These are phyloP conservation scores for Melanotaenia trifasciata DNA, from an alignment of 2,797 vertebrate genomes.

Conservation along the genomic window DNA sequence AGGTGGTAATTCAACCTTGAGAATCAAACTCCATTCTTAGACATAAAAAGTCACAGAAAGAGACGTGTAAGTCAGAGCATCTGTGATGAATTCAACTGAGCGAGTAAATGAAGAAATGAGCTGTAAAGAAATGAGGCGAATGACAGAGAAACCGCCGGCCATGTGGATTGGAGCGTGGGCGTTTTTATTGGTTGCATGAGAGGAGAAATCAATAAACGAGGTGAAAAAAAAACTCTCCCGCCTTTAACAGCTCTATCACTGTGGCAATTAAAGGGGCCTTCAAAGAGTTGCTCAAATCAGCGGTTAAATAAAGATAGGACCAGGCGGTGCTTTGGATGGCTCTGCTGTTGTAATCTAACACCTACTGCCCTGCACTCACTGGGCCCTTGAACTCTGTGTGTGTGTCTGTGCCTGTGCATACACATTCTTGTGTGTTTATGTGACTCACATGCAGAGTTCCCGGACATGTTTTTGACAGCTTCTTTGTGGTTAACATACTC, in stretches of 20 bases:
- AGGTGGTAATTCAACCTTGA: background rate
- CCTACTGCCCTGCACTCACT: conserved; percentile 73
- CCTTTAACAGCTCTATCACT: conserved; percentile 73
- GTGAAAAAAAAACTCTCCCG: conserved; percentile 68
- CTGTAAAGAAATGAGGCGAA: conserved; percentile 26
- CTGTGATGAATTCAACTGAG: conserved; percentile 28
- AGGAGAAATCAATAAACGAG: conserved; percentile 80
- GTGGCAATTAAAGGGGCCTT: conserved; percentile 78
- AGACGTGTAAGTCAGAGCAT: conserved; percentile 2
- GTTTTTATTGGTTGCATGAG: conserved; percentile 78
- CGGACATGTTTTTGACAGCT: conserved; percentile 69
- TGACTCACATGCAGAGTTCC: conserved; percentile 49
- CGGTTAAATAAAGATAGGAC: conserved; percentile 80
- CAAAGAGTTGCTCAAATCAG: conserved; percentile 81
- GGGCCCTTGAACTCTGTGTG: conserved; percentile 67
- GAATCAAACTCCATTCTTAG: conserved; percentile 6
- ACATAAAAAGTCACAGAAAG: too few species aligned
- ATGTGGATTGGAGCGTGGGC: conserved; percentile 43
- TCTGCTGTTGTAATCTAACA: conserved; percentile 83
- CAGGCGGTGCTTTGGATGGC: conserved; percentile 74
- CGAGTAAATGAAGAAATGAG: conserved; percentile 9
- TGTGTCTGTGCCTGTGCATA: conserved; percentile 37
- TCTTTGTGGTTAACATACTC: conserved; percentile 68
- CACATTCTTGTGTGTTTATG: conserved; percentile 59
- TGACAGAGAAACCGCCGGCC: conserved; percentile 44